A percentile compares a stretch with the other conserved stretches of the same genome.
Conservation (phyloP, 2,888 invertebrate species). For the Strigamia transsilvanica region DNA sequence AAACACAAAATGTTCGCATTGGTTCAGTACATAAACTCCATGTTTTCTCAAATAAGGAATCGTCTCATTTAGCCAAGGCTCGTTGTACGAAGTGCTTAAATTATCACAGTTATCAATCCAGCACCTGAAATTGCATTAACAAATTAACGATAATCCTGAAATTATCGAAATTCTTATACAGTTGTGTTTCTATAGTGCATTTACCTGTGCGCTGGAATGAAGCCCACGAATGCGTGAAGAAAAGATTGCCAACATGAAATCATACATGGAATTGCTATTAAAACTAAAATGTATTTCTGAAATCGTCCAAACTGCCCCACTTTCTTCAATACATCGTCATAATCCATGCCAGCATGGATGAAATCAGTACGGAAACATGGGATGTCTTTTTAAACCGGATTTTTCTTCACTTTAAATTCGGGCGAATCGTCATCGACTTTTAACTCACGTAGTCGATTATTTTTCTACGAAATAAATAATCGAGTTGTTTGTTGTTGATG, state of each 20-base stretch:
- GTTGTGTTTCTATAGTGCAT: not conserved
- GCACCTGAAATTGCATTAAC: slow-evolving; percentile 64
- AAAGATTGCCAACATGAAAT: slow-evolving; percentile 52
- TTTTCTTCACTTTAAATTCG: no score
- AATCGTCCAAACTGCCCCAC: slow-evolving; percentile 51
- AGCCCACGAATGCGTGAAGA: slow-evolving; percentile 50
- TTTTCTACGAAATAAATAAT: no score
- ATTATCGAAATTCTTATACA: no score
- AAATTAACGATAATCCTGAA: no score
- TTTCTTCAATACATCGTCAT: slow-evolving; percentile 41
- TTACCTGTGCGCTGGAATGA: slow-evolving; percentile 50
- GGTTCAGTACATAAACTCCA: slow-evolving; percentile 50
- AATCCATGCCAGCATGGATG: slow-evolving; percentile 41
- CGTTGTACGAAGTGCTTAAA: slow-evolving; percentile 62
- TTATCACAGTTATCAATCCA: slow-evolving; percentile 70
- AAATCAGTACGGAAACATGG: not conserved
- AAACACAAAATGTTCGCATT: not conserved
- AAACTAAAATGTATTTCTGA: slow-evolving; percentile 51
- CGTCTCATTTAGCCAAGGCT: slow-evolving; percentile 67
- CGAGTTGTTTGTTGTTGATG: no score
- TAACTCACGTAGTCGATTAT: no score
- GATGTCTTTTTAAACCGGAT: no score
- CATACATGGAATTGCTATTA: slow-evolving; percentile 39
- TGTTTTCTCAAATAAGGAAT: slow-evolving; percentile 64
- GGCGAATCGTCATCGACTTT: no score